These are phyloP conservation scores for Ectropis crepuscularia DNA, from an alignment of 2,888 invertebrate genomes.

Conservation along the genomic window DNA sequence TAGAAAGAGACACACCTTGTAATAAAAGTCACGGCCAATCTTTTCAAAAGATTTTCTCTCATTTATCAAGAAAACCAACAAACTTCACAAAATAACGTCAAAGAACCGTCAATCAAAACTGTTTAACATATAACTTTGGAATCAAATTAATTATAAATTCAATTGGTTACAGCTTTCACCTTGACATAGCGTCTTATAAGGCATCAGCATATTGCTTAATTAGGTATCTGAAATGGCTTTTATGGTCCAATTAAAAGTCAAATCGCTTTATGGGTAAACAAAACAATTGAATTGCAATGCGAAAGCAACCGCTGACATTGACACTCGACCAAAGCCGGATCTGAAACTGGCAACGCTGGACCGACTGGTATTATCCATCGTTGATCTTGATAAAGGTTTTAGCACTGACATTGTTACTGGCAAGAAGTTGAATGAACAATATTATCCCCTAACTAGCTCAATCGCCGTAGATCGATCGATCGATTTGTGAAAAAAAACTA, in stretches of 20 bases:
- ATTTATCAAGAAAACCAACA: not conserved
- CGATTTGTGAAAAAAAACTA: too few species aligned
- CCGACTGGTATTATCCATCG: constrained; percentile 23
- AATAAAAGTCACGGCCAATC: constrained; percentile 7
- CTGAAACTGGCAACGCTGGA: constrained; percentile 44
- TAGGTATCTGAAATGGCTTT: constrained; percentile 23
- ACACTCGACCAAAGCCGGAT: constrained; percentile 73
- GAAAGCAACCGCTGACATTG: constrained; percentile 65
- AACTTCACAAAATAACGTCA: constrained; percentile 11
- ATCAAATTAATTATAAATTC: constrained; percentile 32
- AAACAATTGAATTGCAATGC: constrained; percentile 37
- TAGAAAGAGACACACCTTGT: not conserved
- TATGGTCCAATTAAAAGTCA: constrained; percentile 33
- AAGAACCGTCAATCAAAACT: constrained; percentile 24
- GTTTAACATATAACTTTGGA: constrained; percentile 18
- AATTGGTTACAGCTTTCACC: constrained; percentile 34
- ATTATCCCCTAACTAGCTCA: not conserved
- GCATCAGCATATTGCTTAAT: constrained; percentile 30
- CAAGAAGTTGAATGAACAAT: constrained; percentile 9
- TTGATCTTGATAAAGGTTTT: constrained; percentile 26
- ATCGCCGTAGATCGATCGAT: too few species aligned
- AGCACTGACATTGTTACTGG: constrained; percentile 8
- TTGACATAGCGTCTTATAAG: constrained; percentile 35
- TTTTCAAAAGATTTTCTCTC: not conserved
- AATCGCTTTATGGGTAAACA: constrained; percentile 32